A percentile compares a stretch with the other conserved stretches of the same genome.
Evolutionary conservation across 2,113 vertebrate species (phyloP).

Genomic region (Uropsilus gracilis): DNA sequence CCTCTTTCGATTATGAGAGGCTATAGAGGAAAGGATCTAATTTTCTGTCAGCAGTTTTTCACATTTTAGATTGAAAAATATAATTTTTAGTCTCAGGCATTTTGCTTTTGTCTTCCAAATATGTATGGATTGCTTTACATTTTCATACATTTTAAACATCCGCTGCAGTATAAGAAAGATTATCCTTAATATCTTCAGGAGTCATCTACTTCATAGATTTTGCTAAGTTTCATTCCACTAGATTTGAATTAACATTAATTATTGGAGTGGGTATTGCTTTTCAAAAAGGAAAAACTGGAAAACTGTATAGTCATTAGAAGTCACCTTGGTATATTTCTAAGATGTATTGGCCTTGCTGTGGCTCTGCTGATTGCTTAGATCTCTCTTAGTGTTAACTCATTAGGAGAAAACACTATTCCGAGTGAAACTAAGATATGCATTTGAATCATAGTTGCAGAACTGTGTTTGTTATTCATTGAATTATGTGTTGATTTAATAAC

Average conservation of each 20-base stretch:
- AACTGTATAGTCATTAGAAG: neutral
- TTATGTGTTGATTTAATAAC: slow-evolving; percentile 52
- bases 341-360: neutral
- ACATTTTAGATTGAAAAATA: slow-evolving; percentile 39
- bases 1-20: neutral
- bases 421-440: neutral
- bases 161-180: slow-evolving; percentile 13
- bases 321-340: neutral
- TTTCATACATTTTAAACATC: neutral
- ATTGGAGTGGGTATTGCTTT: neutral
- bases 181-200: neutral
- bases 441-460: neutral
- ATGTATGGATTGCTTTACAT: neutral
- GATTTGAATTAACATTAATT: slow-evolving; percentile 28
- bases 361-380: neutral
- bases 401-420: slow-evolving; percentile 28
- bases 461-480: neutral
- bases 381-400: neutral
- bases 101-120: slow-evolving; percentile 35
- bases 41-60: neutral
- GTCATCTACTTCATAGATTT: neutral
- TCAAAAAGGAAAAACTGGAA: slow-evolving; percentile 23
- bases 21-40: neutral
- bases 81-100: neutral
- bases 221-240: neutral